Evolutionary conservation across 1,140 invertebrate genomes (phyloP).

Genomic region (Varroa destructor): DNA sequence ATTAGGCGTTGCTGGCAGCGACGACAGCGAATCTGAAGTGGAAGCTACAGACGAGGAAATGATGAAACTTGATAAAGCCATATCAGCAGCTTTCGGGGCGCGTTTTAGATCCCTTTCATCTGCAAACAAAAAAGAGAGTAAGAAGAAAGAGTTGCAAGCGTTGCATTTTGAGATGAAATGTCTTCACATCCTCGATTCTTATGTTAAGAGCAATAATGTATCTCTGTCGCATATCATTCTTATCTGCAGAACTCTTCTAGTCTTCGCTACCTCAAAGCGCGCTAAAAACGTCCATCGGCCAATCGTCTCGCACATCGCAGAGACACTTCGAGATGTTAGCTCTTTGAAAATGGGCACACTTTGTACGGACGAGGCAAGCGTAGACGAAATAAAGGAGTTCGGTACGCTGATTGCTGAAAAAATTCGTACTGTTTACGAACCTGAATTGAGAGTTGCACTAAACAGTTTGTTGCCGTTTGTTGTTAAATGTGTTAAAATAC

Average conservation of each 20-base stretch:
- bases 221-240: constrained; percentile 16
- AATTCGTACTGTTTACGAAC: constrained; percentile 18
- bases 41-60: constrained; percentile 21
- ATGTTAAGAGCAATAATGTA: constrained; percentile 16
- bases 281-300: constrained; percentile 13
- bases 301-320: constrained; percentile 17
- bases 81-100: constrained; percentile 11
- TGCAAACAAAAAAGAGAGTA: constrained; percentile 1
- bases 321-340: constrained; percentile 1
- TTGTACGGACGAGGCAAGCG: neutral
- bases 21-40: neutral
- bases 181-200: constrained; percentile 3
- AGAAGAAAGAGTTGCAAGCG: constrained; percentile 21
- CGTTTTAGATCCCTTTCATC: constrained; percentile 18
- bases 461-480: constrained; percentile 14
- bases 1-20: constrained; percentile 7
- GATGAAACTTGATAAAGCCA: constrained; percentile 21
- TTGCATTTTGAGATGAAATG: constrained; percentile 24
- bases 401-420: constrained; percentile 9
- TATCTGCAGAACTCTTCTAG: constrained; percentile 5
- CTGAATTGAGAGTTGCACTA: constrained; percentile 3
- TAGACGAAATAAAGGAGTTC: constrained; percentile 11
- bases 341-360: neutral
- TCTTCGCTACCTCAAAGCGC: constrained; percentile 11
- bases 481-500: constrained; percentile 8